Percentiles rank a stretch among this genome's conserved stretches.
Conservation (phyloP, 2,113 vertebrate genomes). For the Rana temporaria region DNA sequence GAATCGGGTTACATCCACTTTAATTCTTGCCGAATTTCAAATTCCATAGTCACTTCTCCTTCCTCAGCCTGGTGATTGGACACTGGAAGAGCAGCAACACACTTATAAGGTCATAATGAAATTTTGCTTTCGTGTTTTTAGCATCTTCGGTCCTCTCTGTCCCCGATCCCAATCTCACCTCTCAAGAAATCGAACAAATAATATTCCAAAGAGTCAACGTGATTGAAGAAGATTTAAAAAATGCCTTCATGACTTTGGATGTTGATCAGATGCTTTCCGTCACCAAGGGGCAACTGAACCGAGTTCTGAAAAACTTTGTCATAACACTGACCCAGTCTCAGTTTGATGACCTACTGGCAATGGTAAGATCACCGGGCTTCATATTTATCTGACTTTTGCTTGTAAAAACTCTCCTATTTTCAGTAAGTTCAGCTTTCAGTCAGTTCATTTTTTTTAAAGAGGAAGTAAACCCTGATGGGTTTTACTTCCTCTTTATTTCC, state of each 20-base stretch:
- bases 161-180: constrained; percentile 62
- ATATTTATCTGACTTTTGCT: too few species aligned
- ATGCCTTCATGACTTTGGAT: constrained; percentile 66
- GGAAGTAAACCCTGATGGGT: too few species aligned
- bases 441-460: too few species aligned
- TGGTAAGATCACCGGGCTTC: constrained; percentile 58
- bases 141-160: constrained; percentile 58
- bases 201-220: constrained; percentile 63
- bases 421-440: too few species aligned
- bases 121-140: constrained; percentile 35
- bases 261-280: constrained; percentile 56
- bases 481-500: too few species aligned
- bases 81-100: too few species aligned
- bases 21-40: too few species aligned
- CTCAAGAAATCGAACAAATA: constrained; percentile 61
- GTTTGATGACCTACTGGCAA: constrained; percentile 64
- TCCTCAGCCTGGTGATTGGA: too few species aligned
- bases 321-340: constrained; percentile 63
- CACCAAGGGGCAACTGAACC: constrained; percentile 65
- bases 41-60: too few species aligned
- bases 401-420: too few species aligned
- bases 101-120: too few species aligned
- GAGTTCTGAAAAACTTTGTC: constrained; percentile 62
- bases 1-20: too few species aligned
- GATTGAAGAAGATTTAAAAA: constrained; percentile 63